These are phyloP conservation scores for Nymphalis polychloros DNA, from an alignment of 2,888 invertebrate genomes.

Conservation along the genomic window DNA sequence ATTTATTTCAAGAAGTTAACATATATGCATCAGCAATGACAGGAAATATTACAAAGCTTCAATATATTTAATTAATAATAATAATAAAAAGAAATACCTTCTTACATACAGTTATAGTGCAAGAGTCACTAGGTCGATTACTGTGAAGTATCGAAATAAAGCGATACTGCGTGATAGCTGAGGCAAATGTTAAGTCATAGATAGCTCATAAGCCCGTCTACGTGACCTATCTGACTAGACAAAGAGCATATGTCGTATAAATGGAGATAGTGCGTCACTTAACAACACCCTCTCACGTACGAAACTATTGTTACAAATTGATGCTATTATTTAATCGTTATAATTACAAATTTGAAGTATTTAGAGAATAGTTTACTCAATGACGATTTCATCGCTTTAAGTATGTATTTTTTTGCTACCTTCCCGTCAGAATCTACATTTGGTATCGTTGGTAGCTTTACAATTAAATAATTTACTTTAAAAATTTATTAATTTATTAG, in stretches of 20 bases:
- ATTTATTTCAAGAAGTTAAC: too few relatives aligned
- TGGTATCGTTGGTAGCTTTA: too few relatives aligned
- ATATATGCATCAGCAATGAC: too few relatives aligned
- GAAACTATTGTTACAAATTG: conserved; percentile 6
- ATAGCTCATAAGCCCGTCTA: conserved; percentile 23
- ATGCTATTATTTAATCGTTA: conserved; percentile 6
- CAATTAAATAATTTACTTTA: too few relatives aligned
- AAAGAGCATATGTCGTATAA: conserved; percentile 14
- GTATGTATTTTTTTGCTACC: too few relatives aligned
- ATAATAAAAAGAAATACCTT: neutral
- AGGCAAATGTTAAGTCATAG: conserved; percentile 29
- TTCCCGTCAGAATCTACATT: too few relatives aligned
- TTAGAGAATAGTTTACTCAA: too few relatives aligned
- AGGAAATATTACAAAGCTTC: too few relatives aligned
- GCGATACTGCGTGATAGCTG: conserved; percentile 9
- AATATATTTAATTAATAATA: too few relatives aligned
- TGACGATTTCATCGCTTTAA: too few relatives aligned
- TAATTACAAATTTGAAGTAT: neutral
- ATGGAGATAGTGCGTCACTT: conserved; percentile 11
- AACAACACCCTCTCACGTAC: conserved; percentile 10
- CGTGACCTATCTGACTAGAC: conserved; percentile 36
- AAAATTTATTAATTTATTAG: too few relatives aligned
- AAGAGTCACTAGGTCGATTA: conserved; percentile 14
- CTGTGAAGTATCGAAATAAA: conserved; percentile 5
- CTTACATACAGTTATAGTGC: conserved; percentile 4